Base-by-base conservation (phyloP, 2,888 invertebrate species). In the Byasa hedistus region DNA sequence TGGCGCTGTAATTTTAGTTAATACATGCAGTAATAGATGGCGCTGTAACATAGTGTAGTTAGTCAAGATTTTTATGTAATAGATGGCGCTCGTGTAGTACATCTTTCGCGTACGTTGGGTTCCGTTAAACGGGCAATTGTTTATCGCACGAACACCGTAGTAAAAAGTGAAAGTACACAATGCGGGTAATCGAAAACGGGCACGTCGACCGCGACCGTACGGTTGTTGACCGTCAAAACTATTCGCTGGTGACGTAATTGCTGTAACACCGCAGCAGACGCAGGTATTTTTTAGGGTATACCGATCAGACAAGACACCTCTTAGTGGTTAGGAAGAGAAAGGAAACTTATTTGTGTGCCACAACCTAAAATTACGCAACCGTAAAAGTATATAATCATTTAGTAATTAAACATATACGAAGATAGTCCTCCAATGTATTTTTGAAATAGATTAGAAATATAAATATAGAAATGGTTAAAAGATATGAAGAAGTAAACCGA, bases 211-310 rank as follows among this genome's bases (percentile, higher is more conserved):
- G 82, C 83, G 79, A 81, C 75, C 76, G 78, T 57, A 72, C 83
- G 89, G 90, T 87, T 89, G 87, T 88, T 89, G 90, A 89, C 90
- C 89, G 87, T 83, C 89, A 87, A 88, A 87, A 81, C 75, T 76
- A 76, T 82, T 77, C 70, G 72, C 68, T 68, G 69, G 70, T 84
- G 80, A 86, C 76, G 87, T 89, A 88, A 88, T 75, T 75, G 70
- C 68, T 64, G 76, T 86, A 76, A 78, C 71, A 73, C 63, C 68
- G 65, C 61, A 55, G 68, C 65, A 58, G 57, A 64, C 66, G 65
- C 61, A 58, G 69, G 61, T 65, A 69, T 66, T 71, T 73, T 72
- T 71, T 67, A 24, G n/a, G 32, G 21, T 60, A 24, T 51, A 36
- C 58, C 36, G 52, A 58, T 52, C 36, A 19, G 21, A 21, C 22